phyloP scores from a whole-genome alignment of 2,888 invertebrate species.

The Epinotia nisella region DNA sequence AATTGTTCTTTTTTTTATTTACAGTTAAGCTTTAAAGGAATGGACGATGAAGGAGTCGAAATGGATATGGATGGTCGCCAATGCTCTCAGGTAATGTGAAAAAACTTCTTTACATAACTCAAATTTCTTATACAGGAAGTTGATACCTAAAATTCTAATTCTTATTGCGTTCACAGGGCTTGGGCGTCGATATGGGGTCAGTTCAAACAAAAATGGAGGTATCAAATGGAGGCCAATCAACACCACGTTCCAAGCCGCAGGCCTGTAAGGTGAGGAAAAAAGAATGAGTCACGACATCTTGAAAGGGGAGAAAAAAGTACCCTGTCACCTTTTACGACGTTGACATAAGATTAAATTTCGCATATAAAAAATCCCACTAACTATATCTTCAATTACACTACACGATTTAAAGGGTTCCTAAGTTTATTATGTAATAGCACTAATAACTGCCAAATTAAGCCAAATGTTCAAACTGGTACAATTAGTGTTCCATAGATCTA shows the following conservation, averaged over 20 bases:
- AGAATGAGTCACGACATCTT: background rate
- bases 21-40: slow-evolving; percentile 81
- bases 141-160: background rate
- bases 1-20: slow-evolving; percentile 48
- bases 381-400: too few relatives aligned
- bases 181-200: slow-evolving; percentile 80
- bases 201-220: slow-evolving; percentile 82
- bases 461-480: too few relatives aligned
- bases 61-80: slow-evolving; percentile 81
- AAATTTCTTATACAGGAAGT: background rate
- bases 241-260: slow-evolving; percentile 88
- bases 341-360: too few relatives aligned
- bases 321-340: too few relatives aligned
- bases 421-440: too few relatives aligned
- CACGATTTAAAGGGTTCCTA: too few relatives aligned
- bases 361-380: too few relatives aligned
- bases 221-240: slow-evolving; percentile 70
- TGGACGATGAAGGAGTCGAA: slow-evolving; percentile 82
- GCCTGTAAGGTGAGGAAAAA: slow-evolving; percentile 86
- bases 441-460: too few relatives aligned
- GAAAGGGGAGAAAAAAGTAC: too few relatives aligned
- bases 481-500: too few relatives aligned
- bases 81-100: slow-evolving; percentile 71
- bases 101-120: background rate
- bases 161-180: slow-evolving; percentile 61